phyloP scores from a whole-genome alignment of 2,797 vertebrate genomes.

The Neosalanx taihuensis region DNA sequence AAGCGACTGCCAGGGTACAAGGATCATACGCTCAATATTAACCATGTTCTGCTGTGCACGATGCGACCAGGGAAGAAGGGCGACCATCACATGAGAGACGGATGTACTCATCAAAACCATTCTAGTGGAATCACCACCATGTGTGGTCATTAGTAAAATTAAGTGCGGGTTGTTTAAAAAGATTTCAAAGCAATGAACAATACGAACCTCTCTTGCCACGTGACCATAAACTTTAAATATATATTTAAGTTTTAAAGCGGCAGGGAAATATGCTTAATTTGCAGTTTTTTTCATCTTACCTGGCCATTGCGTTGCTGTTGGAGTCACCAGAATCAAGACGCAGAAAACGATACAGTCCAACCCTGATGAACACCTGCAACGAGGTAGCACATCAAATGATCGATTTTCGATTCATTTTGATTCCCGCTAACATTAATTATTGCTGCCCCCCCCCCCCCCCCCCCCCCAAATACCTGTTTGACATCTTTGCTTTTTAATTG shows the following conservation, averaged over 20 bases:
- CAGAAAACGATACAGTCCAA: slow-evolving; percentile 62
- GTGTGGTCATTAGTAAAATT: no score
- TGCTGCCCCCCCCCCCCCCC: not conserved
- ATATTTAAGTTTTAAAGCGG: not conserved
- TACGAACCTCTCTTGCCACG: no score
- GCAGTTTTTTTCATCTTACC: slow-evolving; percentile 58
- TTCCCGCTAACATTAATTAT: not conserved
- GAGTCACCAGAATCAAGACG: slow-evolving; percentile 54
- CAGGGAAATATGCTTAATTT: not conserved
- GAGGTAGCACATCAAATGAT: slow-evolving; percentile 30
- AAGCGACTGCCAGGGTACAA: not conserved
- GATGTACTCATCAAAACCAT: no score
- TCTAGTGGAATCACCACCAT: no score
- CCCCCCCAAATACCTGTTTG: slow-evolving; percentile 61
- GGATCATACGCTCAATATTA: no score
- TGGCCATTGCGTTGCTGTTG: slow-evolving; percentile 62
- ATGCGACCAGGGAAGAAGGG: no score
- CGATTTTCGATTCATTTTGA: not conserved
- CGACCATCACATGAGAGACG: no score
- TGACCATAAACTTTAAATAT: not conserved
- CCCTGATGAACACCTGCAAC: slow-evolving; percentile 72
- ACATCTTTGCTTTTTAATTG: slow-evolving; percentile 51
- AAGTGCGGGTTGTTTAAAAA: no score
- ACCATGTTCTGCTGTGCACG: no score
- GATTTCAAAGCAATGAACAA: no score